phyloP scores from a whole-genome alignment of 2,888 invertebrate genomes.

The Eremobia ochroleuca region DNA sequence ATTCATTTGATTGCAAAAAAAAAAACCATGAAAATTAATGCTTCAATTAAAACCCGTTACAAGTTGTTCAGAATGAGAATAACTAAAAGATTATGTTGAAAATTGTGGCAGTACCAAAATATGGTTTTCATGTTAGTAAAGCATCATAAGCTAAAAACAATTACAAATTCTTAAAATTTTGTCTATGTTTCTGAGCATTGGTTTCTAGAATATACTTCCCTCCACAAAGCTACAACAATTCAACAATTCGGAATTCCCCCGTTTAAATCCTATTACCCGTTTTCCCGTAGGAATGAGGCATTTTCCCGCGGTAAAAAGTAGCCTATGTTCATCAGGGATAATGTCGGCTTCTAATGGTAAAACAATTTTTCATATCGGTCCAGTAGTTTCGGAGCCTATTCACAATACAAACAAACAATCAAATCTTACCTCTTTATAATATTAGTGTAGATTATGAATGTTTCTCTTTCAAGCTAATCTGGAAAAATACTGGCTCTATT shows the following conservation, averaged over 20 bases:
- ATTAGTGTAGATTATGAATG: no score
- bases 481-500: constrained; percentile 37
- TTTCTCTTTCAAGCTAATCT: constrained; percentile 27
- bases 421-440: no score
- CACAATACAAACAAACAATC: no score
- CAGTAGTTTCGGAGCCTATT: no score
- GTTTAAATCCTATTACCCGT: no score
- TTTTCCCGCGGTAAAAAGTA: no score
- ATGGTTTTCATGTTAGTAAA: background rate
- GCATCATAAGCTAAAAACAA: background rate
- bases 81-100: background rate
- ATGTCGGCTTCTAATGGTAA: no score
- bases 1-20: constrained; percentile 19
- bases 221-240: no score
- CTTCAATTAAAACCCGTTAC: background rate
- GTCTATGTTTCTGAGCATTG: background rate
- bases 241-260: no score
- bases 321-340: no score
- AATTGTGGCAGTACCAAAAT: background rate
- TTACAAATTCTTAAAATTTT: background rate
- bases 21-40: background rate
- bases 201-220: background rate
- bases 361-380: no score
- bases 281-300: no score
- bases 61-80: background rate